Conservation (phyloP, 2,888 invertebrate genomes). For the Tetranychus piercei region DNA sequence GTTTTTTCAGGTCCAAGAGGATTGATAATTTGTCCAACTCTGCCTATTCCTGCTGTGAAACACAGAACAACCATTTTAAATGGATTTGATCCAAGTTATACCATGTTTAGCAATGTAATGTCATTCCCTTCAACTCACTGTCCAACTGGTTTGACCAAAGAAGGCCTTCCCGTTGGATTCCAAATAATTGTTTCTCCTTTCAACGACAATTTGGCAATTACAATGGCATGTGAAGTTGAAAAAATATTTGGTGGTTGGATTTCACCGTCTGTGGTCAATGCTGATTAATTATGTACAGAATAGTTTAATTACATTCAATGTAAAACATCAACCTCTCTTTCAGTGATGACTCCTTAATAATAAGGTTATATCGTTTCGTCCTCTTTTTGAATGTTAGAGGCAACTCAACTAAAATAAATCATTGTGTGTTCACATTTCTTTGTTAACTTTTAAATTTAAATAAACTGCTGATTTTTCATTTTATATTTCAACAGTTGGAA, state of each 20-base stretch:
- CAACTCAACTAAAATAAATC: too few relatives aligned
- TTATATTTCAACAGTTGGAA: too few relatives aligned
- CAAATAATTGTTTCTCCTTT: slow-evolving; percentile 40
- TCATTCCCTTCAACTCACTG: slow-evolving; percentile 70
- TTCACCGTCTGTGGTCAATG: slow-evolving; percentile 22
- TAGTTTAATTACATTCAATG: too few relatives aligned
- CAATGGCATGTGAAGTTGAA: slow-evolving; percentile 59
- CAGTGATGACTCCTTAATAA: too few relatives aligned
- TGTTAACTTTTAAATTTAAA: too few relatives aligned
- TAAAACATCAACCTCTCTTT: too few relatives aligned
- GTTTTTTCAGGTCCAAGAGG: slow-evolving; percentile 36
- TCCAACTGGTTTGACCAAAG: slow-evolving; percentile 52
- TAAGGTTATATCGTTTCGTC: too few relatives aligned
- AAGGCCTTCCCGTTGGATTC: slow-evolving; percentile 56
- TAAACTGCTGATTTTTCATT: too few relatives aligned
- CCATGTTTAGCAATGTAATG: slow-evolving; percentile 64
- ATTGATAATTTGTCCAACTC: slow-evolving; percentile 68
- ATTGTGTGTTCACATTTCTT: too few relatives aligned
- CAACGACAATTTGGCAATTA: slow-evolving; percentile 58
- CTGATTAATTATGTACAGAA: too few relatives aligned
- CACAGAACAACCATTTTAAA: slow-evolving; percentile 66
- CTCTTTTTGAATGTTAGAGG: too few relatives aligned
- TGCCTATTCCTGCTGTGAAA: slow-evolving; percentile 69
- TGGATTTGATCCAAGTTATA: slow-evolving; percentile 67
- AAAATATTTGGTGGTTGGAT: slow-evolving; percentile 63